Base-by-base conservation (phyloP, 1,140 invertebrate species). In the Orchestia grillus region DNA sequence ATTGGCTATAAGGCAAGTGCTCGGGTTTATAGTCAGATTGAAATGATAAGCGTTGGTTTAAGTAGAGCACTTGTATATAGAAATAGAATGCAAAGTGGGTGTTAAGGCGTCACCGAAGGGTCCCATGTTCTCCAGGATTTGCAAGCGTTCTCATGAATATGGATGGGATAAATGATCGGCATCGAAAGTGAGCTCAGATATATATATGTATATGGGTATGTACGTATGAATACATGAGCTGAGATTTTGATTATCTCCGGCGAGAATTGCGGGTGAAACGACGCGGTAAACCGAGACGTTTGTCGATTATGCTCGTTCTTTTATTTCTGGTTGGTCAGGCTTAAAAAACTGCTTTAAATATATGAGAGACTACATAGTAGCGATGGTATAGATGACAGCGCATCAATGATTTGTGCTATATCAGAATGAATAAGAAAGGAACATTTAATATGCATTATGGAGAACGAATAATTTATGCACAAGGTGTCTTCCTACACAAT, bases 71-170 rank as follows among this genome's bases (percentile, higher is more conserved):
- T 44, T 94, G 43, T 94, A 45, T 45, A 94, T 94, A 94, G 92
- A 94, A 94, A 91, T 44, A 94, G 92, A 94, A 94, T 94, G 92
- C 92, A 94, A 94, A 94, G 92, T 94, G 92, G 92, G 92, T 94
- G 92, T 94, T 94, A 47, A 94, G 92, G 92, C 44, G 92, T 94
- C 41, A 94, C 47, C 45, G 92, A 44, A 94, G 44, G 92, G 43
- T 11, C 47, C 44, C 92, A 94, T 94, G 92, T 94, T 94, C 19
- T 47, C 19, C 11, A 44, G 92, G 92, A 94, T 94, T 94, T 94
- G 92, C 44, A 44, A 19, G 92, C 6, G 44, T n/a, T 16, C 36
- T 44, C 41, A 94, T 94, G 92, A 94, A 94, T 94, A 94, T 94
- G 92, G 92, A 94, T 94, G 43, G 92, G 92, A 94, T 94, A 94